Base-by-base conservation (phyloP, 2,113 vertebrate species). In the Serinus canaria region DNA sequence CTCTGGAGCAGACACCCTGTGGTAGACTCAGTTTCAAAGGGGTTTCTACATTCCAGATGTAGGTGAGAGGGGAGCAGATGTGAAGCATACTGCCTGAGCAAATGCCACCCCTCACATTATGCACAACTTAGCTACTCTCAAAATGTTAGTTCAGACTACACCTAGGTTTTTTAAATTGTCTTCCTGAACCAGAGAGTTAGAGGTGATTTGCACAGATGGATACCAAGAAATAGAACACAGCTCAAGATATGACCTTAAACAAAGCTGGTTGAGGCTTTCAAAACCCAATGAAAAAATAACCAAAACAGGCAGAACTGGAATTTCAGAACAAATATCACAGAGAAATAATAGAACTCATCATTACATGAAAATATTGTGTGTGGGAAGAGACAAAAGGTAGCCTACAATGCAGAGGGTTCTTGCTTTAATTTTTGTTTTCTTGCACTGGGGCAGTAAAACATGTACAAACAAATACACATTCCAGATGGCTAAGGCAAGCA, bases 401-500 rank as follows among this genome's bases (percentile, higher is more conserved):
- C 52, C 28, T 64, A 63, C n/a, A 62, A 73, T 18, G 30, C 22
- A 70, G 22, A 74, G 19, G 16, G 70, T 55, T 94, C 39, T 80
- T 77, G 63, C 33, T 91, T 88, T 80, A 83, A 74, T 92, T 94
- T 88, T 86, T 93, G 75, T 79, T 94, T 95, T 88, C 59, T 74
- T 90, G 39, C 33, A 82, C 28, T 30, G 58, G 67, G 74, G 52
- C 84, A 95, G 43, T 52, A 75, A 96, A 95, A 96, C 68, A 92
- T 67, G 22, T 62, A 84, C 77, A 95, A 96, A 95, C 91, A 97
- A 92, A 92, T 27, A 66, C 62, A 81, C 30, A 35, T 94, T 96
- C 92, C 92, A 96, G 90, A 93, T 90, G 84, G 91, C 73, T 87
- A 81, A 83, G 53, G 30, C 70, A 88, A 90, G 35, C 75, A 83